These are phyloP conservation scores for Zaprionus lachaisei DNA, from an alignment of 1,140 invertebrate species.

Conservation along the genomic window DNA sequence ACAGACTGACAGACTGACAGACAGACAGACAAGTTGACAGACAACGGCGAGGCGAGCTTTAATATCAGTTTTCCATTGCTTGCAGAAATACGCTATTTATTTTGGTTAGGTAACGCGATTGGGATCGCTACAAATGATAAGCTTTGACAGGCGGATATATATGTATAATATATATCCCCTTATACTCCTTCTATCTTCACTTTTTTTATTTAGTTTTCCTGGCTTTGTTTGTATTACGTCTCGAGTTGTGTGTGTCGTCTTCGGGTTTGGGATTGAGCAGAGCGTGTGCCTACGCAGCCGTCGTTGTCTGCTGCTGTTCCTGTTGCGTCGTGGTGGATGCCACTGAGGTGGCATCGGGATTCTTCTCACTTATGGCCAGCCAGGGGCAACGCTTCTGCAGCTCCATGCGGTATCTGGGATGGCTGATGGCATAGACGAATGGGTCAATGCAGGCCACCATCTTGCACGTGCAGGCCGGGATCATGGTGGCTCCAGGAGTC, in stretches of 20 bases:
- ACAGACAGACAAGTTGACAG: conserved; percentile 29
- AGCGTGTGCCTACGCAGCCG: conserved; percentile 82
- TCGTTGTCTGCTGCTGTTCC: conserved; percentile 75
- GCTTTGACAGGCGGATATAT: neutral
- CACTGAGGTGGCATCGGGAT: conserved; percentile 82
- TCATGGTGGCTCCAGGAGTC: conserved; percentile 94
- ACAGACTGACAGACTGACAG: conserved; percentile 21
- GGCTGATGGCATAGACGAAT: conserved; percentile 94
- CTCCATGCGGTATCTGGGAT: conserved; percentile 92
- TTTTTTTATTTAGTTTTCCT: conserved; percentile 53
- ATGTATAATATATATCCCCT: conserved; percentile 21
- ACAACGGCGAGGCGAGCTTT: conserved; percentile 11
- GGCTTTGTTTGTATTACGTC: conserved; percentile 57
- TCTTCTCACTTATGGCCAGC: conserved; percentile 87
- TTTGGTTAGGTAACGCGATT: neutral
- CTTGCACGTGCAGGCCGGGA: conserved; percentile 93
- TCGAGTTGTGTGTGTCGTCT: conserved; percentile 26
- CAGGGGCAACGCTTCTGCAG: conserved; percentile 88
- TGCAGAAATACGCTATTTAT: neutral
- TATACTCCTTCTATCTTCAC: neutral
- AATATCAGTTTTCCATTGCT: conserved; percentile 21
- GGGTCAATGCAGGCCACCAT: conserved; percentile 94
- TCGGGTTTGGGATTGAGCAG: conserved; percentile 19
- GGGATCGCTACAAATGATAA: neutral
- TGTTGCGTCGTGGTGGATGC: conserved; percentile 82